Conservation (phyloP, 2,113 vertebrate genomes). For the Barnardius zonarius region DNA sequence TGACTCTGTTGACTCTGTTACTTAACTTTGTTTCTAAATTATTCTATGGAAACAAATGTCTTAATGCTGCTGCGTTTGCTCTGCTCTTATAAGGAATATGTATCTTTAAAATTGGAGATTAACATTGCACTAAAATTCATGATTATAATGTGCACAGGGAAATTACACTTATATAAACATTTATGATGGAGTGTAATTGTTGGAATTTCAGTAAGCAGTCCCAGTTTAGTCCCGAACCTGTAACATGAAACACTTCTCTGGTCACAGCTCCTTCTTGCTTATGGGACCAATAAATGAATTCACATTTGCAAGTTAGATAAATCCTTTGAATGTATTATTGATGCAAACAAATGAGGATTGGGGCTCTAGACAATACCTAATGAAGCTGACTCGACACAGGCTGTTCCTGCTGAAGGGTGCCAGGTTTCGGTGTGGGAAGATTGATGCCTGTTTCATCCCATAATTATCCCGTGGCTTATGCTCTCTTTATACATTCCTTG, state of each 20-base stretch:
- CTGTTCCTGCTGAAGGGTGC: constrained; percentile 74
- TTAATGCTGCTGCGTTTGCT: accelerated
- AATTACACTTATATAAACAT: constrained; percentile 1
- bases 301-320: constrained; percentile 86
- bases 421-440: constrained; percentile 74
- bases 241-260: neutral
- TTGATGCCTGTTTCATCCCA: constrained; percentile 81
- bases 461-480: constrained; percentile 74
- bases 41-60: neutral
- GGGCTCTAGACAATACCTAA: constrained; percentile 81
- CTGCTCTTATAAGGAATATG: neutral
- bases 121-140: neutral
- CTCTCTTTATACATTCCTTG: neutral
- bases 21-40: neutral
- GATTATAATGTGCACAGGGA: neutral
- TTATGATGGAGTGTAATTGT: constrained; percentile 11
- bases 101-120: neutral
- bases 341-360: constrained; percentile 82
- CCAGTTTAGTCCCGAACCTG: constrained; percentile 14
- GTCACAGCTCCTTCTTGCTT: constrained; percentile 65
- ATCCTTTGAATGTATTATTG: constrained; percentile 82
- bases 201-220: neutral
- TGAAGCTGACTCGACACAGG: constrained; percentile 75
- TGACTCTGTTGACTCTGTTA: neutral
- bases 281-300: constrained; percentile 78